Evolutionary conservation across 2,888 invertebrate genomes (phyloP), one percentile per base, ranked within the genome.

Genomic region (Meta bourneti): DNA sequence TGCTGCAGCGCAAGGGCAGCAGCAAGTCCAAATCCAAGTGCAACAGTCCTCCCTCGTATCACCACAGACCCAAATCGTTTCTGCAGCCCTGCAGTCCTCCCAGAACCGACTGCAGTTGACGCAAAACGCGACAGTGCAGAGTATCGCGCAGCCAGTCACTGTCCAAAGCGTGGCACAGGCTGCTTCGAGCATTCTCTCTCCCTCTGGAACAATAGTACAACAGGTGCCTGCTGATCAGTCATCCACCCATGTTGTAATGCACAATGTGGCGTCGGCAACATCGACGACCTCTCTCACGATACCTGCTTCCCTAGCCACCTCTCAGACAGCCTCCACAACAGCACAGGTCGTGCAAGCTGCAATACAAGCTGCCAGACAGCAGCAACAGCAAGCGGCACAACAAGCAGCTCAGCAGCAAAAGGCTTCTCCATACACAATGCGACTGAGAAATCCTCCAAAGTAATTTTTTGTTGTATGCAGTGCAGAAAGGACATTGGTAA

Each of bases 381-480:
- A 71, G 51, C 78, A 83, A 11, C 81, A 81, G 8, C 86, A 86
- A 75, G 88, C 83, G 20, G 82, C 86, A 34, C 78, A 85, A 48
- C 85, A 81, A 19, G 86, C 82, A 48, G 71, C 79, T 16, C 87
- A 87, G 61, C 89, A 90, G 16, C 89, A 91, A 34, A 89, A 87
- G 51, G 93, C 93, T 20, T 93, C 93, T 7, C 93, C 92, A 0
- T 92, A 92, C 52, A 92, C 92, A 1, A 92, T 92, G 92, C 75
- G 92, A 49, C 78, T 92, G 48, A 71, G 92, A 71, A 92, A 92
- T 83, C 90, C 90, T 16, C 92, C 92, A 6, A 92, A 92, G 71
- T 90, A 77, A 70, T 70, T 16, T 48, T n/a, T 75, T 34, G 34
- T 34, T 34, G 34, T 4, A 4, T 4, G 34, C 34, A 34, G 34